A percentile compares a stretch with the other conserved stretches of the same genome.
phyloP scores from a whole-genome alignment of 2,888 invertebrate genomes.

The Pseudococcus jackbeardsleyi region DNA sequence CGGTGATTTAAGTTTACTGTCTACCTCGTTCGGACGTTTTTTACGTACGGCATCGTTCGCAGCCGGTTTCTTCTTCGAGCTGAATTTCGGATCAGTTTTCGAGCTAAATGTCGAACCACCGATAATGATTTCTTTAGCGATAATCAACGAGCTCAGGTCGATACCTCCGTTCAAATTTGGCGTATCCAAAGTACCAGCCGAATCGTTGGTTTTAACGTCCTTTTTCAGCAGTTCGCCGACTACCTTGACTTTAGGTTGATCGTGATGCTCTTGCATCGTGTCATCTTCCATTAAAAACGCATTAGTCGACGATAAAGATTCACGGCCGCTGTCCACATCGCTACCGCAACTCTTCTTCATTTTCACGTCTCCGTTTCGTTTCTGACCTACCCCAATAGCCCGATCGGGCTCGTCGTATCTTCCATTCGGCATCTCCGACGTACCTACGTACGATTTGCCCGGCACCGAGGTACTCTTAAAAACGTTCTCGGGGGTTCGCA shows the following conservation, averaged over 20 bases:
- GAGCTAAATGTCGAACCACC: slow-evolving; percentile 19
- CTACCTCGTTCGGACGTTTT: slow-evolving; percentile 55
- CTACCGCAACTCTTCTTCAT: background rate
- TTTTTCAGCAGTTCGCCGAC: slow-evolving; percentile 65
- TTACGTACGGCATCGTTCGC: background rate
- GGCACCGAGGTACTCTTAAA: background rate
- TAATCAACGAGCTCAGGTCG: slow-evolving; percentile 61
- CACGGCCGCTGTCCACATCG: slow-evolving; percentile 57
- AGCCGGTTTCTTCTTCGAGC: slow-evolving; percentile 12
- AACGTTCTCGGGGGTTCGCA: slow-evolving; percentile 12
- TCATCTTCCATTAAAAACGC: slow-evolving; percentile 45
- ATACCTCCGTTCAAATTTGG: slow-evolving; percentile 52
- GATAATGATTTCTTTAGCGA: slow-evolving; percentile 61
- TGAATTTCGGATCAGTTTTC: background rate
- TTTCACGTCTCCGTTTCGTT: background rate
- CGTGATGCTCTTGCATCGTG: background rate
- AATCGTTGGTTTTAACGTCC: slow-evolving; percentile 33
- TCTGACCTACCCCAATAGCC: background rate
- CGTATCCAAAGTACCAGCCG: background rate
- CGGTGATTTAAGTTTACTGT: slow-evolving; percentile 45
- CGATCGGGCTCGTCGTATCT: slow-evolving; percentile 31
- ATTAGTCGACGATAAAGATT: slow-evolving; percentile 49
- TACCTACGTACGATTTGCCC: background rate
- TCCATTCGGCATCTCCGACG: background rate
- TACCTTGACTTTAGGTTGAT: slow-evolving; percentile 60